A percentile compares a stretch with the other conserved stretches of the same genome.
phyloP scores from a whole-genome alignment of 2,797 vertebrate species.

The Malurus leucopterus region DNA sequence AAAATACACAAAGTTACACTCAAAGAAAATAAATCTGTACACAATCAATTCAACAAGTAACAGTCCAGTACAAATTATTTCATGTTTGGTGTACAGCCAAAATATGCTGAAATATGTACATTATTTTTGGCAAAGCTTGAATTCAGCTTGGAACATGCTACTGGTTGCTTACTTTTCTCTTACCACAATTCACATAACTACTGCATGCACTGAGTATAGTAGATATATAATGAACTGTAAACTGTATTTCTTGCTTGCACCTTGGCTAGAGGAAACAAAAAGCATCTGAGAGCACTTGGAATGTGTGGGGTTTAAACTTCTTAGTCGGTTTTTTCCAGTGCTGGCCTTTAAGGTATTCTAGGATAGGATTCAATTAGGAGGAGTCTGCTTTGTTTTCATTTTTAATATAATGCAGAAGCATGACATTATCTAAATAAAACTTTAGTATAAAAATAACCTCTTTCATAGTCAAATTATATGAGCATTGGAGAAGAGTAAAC shows the following conservation, averaged over 20 bases:
- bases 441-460: background rate
- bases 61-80: background rate
- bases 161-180: background rate
- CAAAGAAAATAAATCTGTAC: background rate
- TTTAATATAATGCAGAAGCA: background rate
- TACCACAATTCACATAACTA: background rate
- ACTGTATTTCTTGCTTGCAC: background rate
- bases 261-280: background rate
- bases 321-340: background rate
- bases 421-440: background rate
- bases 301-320: background rate
- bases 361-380: background rate
- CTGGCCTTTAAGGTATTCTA: background rate
- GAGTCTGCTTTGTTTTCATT: background rate
- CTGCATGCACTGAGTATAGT: background rate
- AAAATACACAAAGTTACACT: background rate
- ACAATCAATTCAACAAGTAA: background rate
- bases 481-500: background rate
- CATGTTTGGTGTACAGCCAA: background rate
- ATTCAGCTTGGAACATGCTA: background rate
- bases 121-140: slow-evolving; percentile 8
- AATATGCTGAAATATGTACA: background rate
- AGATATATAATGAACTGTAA: background rate
- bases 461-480: background rate
- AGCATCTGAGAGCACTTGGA: background rate